Conservation (phyloP, 1,140 invertebrate genomes). For the Rhopalosiphum maidis region DNA sequence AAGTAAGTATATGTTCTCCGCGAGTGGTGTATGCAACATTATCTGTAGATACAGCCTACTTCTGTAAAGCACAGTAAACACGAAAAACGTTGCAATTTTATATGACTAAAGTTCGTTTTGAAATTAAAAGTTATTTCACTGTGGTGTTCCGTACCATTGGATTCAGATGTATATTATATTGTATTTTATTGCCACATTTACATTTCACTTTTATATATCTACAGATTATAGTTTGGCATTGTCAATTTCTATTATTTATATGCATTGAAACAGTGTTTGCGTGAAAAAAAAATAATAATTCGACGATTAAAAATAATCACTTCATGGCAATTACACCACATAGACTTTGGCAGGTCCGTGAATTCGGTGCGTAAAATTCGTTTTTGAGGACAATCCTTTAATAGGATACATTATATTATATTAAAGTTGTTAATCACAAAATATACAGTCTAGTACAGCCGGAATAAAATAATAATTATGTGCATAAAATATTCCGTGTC, state of each 20-base stretch:
- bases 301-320: not conserved
- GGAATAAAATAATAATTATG: too few relatives aligned
- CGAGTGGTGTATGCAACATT: not conserved
- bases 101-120: not conserved
- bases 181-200: not conserved
- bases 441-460: too few relatives aligned
- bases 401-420: too few relatives aligned
- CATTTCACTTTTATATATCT: not conserved
- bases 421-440: too few relatives aligned
- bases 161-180: not conserved
- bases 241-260: not conserved
- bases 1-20: not conserved
- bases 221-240: not conserved
- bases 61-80: not conserved
- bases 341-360: too few relatives aligned
- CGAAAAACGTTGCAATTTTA: not conserved
- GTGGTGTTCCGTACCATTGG: not conserved
- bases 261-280: not conserved
- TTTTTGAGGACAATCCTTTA: too few relatives aligned
- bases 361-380: too few relatives aligned
- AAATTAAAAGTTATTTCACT: not conserved
- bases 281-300: not conserved
- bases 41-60: not conserved
- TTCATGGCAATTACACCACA: too few relatives aligned
- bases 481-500: too few relatives aligned